Evolutionary conservation across 92 coral and sea anemone genomes (phyloP), one percentile per base, ranked within the genome.

Genomic region (Porites evermanni): DNA sequence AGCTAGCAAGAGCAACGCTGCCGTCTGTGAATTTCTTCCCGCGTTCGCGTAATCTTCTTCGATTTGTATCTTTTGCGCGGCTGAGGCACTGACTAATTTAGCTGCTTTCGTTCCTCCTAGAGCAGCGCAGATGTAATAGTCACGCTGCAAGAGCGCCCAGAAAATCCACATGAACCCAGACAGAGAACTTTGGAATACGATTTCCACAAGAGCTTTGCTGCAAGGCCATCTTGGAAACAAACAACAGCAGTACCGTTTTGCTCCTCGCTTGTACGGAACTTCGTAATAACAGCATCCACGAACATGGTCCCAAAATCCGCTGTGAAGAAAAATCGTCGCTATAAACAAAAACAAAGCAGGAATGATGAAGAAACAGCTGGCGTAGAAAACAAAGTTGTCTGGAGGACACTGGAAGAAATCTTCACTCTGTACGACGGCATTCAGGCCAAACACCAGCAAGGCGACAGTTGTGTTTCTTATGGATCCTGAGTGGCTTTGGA

Each of bases 201-300:
- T 85, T 23, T 56, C 91, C 1, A 88, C 52, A 6, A 94, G 76
- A 23, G 79, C 86, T 54, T 84, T 92, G 70, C 93, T 84, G 81
- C 95, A 93, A 13, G 91, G 92, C 98, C 98, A 94, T 68, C 94
- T 88, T 9, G 95, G 98, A 67, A 71, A 94, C 32, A 89, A 79
- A 63, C 89, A 94, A 12, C 93, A 91, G 10, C 91, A 92, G 64
- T 24, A 69, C 14, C 88, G 88, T 71, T 81, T 92, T 14, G 53
- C 44, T 8, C 91, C 89, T 32, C 86, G 80, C 54, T 32, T 84
- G 50, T 87, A 78, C 47, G 74, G 77, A 6, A 32, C 70, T 61
- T 90, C 94, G 14, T 94, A 86, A 83, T 89, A 90, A 53, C 97
- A 91, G 77, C 93, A 89, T 18, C 98, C 98, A 38, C 91, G 92